Evolutionary conservation across 2,888 invertebrate genomes (phyloP), one percentile per base, ranked within the genome.

Genomic region (Athalia cordata): DNA sequence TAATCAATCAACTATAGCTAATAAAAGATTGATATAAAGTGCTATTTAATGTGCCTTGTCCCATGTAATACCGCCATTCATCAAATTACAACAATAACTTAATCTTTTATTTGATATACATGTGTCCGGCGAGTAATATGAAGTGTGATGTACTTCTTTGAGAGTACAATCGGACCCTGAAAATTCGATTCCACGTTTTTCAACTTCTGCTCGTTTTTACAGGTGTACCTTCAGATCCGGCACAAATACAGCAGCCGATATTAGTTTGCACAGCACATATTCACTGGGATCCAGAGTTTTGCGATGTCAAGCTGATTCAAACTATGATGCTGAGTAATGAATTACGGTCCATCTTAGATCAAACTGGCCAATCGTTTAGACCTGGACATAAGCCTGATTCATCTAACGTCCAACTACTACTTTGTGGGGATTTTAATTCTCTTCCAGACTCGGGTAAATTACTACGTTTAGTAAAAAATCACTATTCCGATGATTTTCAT

Each of bases 271-370:
- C 99, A 50, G 99, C 99, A 55, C 99, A 99, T 91, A 98, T 99
- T 86, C 99, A 99, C 91, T 99, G 99, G 99, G 99, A 99, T 92
- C 99, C 99, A 0, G 99, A 99, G 92, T 99, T 96, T 91, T 98
- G 99, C 90, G 99, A 99, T 91, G 99, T 99, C 68, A 99, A 99
- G 91, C 93, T 99, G 67, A 98, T 99, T 83, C 99, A 99, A 91
- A 98, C 98, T 55, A 98, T 99, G 96, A 99, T 99, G 98, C 92
- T 99, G 84, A 96, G 98, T 91, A 96, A 97, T 90, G 99, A 99
- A 91, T 92, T 99, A 84, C 95, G 96, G 87, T 93, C 94, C 81
- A 97, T 98, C 81, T 92, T 97, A 81, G 97, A 98, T 87, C 96
- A 97, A 90, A 95, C 96, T 55, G 95, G 95, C 81, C 94, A 95